Conservation (phyloP, 2,888 invertebrate genomes). For the Ferdinandea cuprea region DNA sequence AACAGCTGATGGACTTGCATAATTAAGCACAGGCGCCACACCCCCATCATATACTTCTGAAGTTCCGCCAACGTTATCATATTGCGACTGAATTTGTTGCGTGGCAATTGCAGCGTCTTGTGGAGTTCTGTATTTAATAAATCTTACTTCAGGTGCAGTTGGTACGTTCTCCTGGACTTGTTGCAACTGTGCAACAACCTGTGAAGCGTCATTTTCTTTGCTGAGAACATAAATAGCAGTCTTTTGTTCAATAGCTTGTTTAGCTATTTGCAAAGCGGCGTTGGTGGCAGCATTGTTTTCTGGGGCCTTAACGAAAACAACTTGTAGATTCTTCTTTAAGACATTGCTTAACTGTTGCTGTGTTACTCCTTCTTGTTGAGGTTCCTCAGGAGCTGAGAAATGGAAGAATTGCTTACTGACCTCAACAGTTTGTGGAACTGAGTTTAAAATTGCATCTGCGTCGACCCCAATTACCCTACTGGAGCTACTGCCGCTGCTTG, state of each 20-base stretch:
- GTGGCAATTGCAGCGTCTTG: conserved; percentile 75
- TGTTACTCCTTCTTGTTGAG: conserved; percentile 73
- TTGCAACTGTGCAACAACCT: conserved; percentile 77
- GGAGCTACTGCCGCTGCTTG: background rate
- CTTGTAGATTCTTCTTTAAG: conserved; percentile 78
- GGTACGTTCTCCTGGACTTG: conserved; percentile 71
- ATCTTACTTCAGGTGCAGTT: conserved; percentile 76
- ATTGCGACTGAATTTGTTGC: conserved; percentile 75
- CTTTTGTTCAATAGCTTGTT: conserved; percentile 80
- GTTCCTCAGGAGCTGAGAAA: conserved; percentile 78
- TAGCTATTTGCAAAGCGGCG: conserved; percentile 80
- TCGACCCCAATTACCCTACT: conserved; percentile 31
- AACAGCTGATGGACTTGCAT: background rate
- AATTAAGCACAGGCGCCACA: conserved; percentile 75
- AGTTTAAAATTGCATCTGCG: conserved; percentile 16
- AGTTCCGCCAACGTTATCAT: conserved; percentile 72
- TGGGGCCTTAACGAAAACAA: conserved; percentile 81
- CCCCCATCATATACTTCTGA: conserved; percentile 72
- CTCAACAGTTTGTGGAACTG: conserved; percentile 49
- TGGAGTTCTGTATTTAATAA: conserved; percentile 76
- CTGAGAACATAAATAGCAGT: conserved; percentile 82
- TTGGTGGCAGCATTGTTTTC: conserved; percentile 80
- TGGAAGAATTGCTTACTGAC: conserved; percentile 78
- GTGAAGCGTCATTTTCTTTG: conserved; percentile 79
- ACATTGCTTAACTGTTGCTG: conserved; percentile 61